phyloP scores from a whole-genome alignment of 2,113 vertebrate species.

The Leptosomus discolor region DNA sequence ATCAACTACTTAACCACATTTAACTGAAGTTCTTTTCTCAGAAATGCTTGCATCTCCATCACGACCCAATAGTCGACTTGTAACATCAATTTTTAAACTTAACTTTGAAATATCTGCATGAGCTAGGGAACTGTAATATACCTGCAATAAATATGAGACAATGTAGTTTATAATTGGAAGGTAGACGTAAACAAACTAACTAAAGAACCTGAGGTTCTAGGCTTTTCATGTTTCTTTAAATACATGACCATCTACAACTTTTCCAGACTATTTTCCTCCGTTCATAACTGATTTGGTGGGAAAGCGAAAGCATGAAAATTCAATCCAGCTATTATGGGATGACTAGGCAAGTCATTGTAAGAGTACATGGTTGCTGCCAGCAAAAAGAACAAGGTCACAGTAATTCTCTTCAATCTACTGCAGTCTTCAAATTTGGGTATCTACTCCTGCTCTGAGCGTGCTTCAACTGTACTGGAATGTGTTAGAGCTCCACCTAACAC shows the following conservation, averaged over 20 bases:
- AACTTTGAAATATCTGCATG: not conserved
- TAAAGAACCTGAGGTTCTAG: not conserved
- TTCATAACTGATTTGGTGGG: not conserved
- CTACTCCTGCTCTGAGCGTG: not conserved
- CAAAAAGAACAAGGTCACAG: not conserved
- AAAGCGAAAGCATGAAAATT: not conserved
- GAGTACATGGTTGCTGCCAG: not conserved
- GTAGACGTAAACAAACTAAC: not conserved
- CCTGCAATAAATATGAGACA: not conserved
- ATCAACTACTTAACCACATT: not conserved
- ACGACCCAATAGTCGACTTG: not conserved
- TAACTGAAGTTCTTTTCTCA: not conserved
- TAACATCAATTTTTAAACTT: not conserved
- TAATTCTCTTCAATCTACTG: not conserved
- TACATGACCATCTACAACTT: accelerated
- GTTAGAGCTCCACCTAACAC: not conserved
- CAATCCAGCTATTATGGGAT: not conserved
- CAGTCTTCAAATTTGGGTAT: not conserved
- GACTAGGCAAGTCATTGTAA: not conserved
- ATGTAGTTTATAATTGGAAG: not conserved
- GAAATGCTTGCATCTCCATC: not conserved
- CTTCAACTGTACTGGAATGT: not conserved
- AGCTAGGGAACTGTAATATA: not conserved
- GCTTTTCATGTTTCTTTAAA: not conserved
- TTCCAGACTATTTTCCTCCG: not conserved